Conservation (phyloP, 2,797 vertebrate genomes). For the Sciaenops ocellatus region DNA sequence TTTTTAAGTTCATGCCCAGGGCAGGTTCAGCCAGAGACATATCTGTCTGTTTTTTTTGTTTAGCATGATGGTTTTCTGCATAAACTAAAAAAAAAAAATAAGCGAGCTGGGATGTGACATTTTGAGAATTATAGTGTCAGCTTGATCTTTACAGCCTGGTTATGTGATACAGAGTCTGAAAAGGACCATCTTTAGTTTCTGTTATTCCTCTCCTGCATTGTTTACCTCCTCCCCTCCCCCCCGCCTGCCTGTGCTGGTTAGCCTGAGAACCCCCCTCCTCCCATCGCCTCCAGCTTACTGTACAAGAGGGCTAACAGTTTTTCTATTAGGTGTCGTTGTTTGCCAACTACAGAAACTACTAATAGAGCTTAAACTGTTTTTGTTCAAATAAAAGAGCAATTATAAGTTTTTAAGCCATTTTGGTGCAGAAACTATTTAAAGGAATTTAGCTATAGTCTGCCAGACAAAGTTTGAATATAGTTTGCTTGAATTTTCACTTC, state of each 20-base stretch:
- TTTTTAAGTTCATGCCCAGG: neutral
- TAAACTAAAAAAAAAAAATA: neutral
- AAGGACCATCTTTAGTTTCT: constrained; percentile 31
- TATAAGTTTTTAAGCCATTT: neutral
- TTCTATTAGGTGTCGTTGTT: constrained; percentile 39
- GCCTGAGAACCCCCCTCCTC: constrained; percentile 1
- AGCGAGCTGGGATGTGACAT: neutral
- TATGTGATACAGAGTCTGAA: neutral
- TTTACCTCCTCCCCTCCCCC: too few species aligned
- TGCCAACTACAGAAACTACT: constrained; percentile 36
- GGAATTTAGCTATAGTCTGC: neutral
- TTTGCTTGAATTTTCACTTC: constrained; percentile 35
- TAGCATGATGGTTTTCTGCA: neutral
- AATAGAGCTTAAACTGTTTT: constrained; percentile 4
- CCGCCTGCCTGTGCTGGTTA: neutral
- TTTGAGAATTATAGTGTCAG: neutral
- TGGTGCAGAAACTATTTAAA: neutral
- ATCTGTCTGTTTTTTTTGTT: neutral
- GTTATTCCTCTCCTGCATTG: constrained; percentile 1
- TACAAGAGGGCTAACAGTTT: constrained; percentile 72
- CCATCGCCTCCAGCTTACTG: constrained; percentile 8
- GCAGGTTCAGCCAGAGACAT: neutral
- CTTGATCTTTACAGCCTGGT: neutral
- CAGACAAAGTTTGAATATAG: neutral
- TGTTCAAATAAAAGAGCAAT: constrained; percentile 1